Evolutionary conservation across 2,888 invertebrate genomes (phyloP).

Genomic region (Drosophila meridionalis): DNA sequence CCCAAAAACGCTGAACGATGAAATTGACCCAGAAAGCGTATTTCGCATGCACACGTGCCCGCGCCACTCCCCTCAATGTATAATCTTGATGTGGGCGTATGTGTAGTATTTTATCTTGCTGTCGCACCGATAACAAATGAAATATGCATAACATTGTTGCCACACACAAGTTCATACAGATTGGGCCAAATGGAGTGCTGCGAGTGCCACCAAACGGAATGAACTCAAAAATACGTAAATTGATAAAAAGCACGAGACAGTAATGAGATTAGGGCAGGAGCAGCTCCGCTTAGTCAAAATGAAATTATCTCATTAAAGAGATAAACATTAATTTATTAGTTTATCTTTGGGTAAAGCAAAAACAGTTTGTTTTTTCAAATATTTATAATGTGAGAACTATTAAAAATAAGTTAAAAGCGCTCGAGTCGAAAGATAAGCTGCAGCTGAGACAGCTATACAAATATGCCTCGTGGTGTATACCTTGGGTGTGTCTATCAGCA

Average conservation of each 20-base stretch:
- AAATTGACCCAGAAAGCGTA: slow-evolving; percentile 14
- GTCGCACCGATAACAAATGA: slow-evolving; percentile 42
- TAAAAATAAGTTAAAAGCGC: not conserved
- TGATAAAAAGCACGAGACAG: slow-evolving; percentile 13
- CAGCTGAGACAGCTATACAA: not conserved
- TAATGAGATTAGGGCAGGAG: slow-evolving; percentile 4
- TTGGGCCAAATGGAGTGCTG: slow-evolving; percentile 15
- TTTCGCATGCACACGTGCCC: slow-evolving; percentile 10
- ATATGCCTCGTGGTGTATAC: not conserved
- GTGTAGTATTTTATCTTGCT: slow-evolving; percentile 5
- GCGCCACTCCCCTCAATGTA: not conserved
- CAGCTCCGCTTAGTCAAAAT: not conserved
- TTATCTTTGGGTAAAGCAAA: not conserved
- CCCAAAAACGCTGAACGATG: not conserved
- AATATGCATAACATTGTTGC: slow-evolving; percentile 35
- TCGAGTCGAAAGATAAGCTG: not conserved
- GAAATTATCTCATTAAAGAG: slow-evolving; percentile 12
- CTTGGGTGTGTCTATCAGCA: not conserved
- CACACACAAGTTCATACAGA: slow-evolving; percentile 8
- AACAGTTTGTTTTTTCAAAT: slow-evolving; percentile 4
- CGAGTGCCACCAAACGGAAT: not conserved
- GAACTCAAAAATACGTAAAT: slow-evolving; percentile 12
- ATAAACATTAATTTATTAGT: slow-evolving; percentile 5
- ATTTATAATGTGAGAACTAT: slow-evolving; percentile 2
- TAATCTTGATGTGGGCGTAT: not conserved